Percentiles rank a stretch among this genome's conserved stretches.
Conservation (phyloP, 37 sponge, comb jelly and placozoan genomes). For the Mnemiopsis leidyi region DNA sequence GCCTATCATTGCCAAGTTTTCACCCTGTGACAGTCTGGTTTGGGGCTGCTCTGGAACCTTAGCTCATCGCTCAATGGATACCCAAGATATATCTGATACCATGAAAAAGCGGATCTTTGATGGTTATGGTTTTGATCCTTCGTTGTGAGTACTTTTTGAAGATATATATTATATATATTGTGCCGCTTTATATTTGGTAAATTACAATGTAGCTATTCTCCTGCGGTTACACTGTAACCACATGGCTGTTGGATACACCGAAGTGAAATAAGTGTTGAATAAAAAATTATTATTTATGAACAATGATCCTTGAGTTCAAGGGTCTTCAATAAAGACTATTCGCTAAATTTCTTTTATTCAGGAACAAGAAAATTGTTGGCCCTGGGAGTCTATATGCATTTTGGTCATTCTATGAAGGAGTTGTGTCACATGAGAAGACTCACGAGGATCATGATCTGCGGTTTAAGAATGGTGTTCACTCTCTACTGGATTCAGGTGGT, state of each 20-base stretch:
- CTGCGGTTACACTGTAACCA: too few relatives aligned
- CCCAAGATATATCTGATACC: not conserved
- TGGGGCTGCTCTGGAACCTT: constrained; percentile 44
- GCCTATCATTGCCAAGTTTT: constrained; percentile 1
- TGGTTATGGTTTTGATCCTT: constrained; percentile 52
- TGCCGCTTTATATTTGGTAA: too few relatives aligned
- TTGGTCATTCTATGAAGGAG: constrained; percentile 41
- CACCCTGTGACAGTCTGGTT: constrained; percentile 27
- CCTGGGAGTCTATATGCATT: constrained; percentile 23
- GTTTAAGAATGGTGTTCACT: constrained; percentile 32
- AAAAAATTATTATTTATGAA: too few relatives aligned
- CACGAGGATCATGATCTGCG: not conserved
- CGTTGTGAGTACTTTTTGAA: constrained; percentile 41
- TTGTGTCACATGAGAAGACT: not conserved
- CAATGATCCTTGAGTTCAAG: too few relatives aligned
- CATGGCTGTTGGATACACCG: too few relatives aligned
- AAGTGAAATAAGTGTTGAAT: too few relatives aligned
- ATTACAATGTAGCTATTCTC: too few relatives aligned
- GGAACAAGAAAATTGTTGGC: constrained; percentile 11
- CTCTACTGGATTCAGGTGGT: not conserved
- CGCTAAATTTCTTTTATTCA: too few relatives aligned
- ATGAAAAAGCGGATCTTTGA: not conserved
- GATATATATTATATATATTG: too few relatives aligned
- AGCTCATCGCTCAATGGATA: not conserved
- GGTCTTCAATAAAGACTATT: too few relatives aligned